A percentile compares a stretch with the other conserved stretches of the same genome.
These are phyloP conservation scores for Nemurella pictetii DNA, from an alignment of 2,888 invertebrate species.

Conservation along the genomic window DNA sequence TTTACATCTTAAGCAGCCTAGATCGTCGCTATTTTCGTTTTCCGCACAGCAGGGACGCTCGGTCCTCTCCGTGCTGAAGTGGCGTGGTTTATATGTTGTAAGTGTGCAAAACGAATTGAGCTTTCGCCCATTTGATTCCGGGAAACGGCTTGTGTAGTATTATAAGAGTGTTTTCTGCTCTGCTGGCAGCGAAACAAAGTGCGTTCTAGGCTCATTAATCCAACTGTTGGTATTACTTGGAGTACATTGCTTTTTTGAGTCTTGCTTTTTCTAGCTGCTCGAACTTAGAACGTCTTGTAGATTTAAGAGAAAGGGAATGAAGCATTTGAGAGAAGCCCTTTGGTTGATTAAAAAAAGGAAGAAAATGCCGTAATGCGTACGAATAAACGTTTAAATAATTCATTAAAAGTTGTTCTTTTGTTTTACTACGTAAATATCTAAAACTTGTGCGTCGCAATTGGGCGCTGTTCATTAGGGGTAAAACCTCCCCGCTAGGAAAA, in stretches of 20 bases:
- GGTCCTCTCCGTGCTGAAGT: too few relatives aligned
- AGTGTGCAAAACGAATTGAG: too few relatives aligned
- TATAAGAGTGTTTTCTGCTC: too few relatives aligned
- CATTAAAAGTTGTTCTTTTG: slow-evolving; percentile 30
- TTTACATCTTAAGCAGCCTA: too few relatives aligned
- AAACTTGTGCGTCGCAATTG: background rate
- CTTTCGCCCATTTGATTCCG: too few relatives aligned
- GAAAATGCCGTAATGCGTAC: background rate
- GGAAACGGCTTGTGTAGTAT: too few relatives aligned
- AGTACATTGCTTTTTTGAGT: background rate
- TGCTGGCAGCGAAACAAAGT: too few relatives aligned
- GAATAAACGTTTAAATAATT: slow-evolving; percentile 11
- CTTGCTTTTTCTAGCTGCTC: slow-evolving; percentile 5
- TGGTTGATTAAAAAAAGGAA: background rate
- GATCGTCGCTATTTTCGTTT: too few relatives aligned
- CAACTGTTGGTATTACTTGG: too few relatives aligned
- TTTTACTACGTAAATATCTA: background rate
- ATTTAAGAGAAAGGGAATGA: background rate
- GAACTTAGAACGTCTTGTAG: background rate
- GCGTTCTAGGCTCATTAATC: too few relatives aligned
- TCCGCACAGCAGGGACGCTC: too few relatives aligned
- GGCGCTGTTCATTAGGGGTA: background rate
- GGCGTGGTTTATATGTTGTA: too few relatives aligned
- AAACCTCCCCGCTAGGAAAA: background rate
- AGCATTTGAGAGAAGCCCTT: background rate